These are phyloP conservation scores for Drosophila cardini DNA, from an alignment of 1,140 invertebrate genomes.

Conservation along the genomic window DNA sequence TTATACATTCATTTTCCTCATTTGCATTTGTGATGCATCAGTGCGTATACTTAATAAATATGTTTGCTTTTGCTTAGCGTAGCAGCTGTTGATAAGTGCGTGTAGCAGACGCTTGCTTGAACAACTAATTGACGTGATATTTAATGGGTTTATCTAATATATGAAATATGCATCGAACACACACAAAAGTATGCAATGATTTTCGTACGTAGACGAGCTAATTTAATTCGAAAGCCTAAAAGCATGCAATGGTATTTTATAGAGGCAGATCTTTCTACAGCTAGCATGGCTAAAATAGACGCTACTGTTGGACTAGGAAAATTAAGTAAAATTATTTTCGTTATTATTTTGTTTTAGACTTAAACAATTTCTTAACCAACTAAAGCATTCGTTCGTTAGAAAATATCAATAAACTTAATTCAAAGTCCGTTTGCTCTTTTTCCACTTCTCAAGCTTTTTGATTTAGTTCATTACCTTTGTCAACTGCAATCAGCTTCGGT, in stretches of 20 bases:
- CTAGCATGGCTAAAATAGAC: background rate
- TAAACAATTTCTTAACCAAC: background rate
- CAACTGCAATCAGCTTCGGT: slow-evolving; percentile 13
- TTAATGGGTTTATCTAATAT: background rate
- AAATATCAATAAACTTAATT: background rate
- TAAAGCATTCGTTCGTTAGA: background rate
- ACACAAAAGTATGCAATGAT: slow-evolving; percentile 25
- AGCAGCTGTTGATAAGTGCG: background rate
- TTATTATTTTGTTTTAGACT: background rate
- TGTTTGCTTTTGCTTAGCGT: background rate
- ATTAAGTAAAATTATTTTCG: too few relatives aligned
- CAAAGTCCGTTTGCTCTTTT: background rate
- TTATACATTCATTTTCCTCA: background rate
- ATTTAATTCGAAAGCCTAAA: slow-evolving; percentile 26
- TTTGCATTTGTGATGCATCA: background rate
- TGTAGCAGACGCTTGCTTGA: background rate
- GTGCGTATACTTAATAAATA: slow-evolving; percentile 13
- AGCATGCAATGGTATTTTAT: slow-evolving; percentile 57
- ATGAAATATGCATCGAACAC: background rate
- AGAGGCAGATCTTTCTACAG: background rate
- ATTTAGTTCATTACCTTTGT: slow-evolving; percentile 16
- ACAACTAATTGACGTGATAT: background rate
- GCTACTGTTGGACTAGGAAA: slow-evolving; percentile 38
- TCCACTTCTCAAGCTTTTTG: slow-evolving; percentile 17
- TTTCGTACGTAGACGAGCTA: background rate